Base-by-base conservation (phyloP, 1,140 invertebrate species). In the Odontomachus brunneus region DNA sequence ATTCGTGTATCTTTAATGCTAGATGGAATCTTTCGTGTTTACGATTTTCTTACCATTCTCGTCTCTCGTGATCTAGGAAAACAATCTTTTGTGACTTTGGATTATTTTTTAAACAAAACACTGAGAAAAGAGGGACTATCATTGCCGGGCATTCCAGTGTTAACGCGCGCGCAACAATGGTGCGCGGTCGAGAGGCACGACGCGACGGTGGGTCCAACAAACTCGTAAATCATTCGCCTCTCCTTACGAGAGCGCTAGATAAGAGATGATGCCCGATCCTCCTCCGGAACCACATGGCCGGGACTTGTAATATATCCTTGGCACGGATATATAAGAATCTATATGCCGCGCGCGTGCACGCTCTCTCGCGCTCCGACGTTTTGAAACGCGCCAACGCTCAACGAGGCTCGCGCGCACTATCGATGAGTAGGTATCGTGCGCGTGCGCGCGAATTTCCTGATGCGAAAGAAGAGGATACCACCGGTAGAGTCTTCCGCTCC, bases 301-400 rank as follows among this genome's bases (percentile, higher is more conserved):
- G 67, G 63, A 38, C 22, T 26, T 17, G 38, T 38, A 73, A 69
- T 87, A 69, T 87, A 88, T 88, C 86, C 85, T 88, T 88, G 86
- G 85, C 86, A 88, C 82, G 75, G 82, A 88, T 88, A 84, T 69
- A 69, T 67, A 74, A 82, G 85, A 88, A 88, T 84, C 63, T 62
- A 57, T 75, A 81, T 19, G 29, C 57, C 29, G 24, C 7, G 71
- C 14, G 53, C 17, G 24, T 12, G 9, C 29, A 48, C 51, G 4
- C n/a, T 15, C 55, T 5, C 51, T 2, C 26, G 12, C 69, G 55
- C 69, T 26, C 53, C 57, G 67, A 48, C 74, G 33, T 63, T 65
- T 59, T 88, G 78, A 78, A 88, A 87, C 86, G 86, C 59, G 38
- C 49, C 60, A 44, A 62, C 73, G 82, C 69, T 81, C 82, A 65